These are phyloP conservation scores for Atherinomorus stipes DNA, from an alignment of 2,113 vertebrate genomes.

Conservation along the genomic window DNA sequence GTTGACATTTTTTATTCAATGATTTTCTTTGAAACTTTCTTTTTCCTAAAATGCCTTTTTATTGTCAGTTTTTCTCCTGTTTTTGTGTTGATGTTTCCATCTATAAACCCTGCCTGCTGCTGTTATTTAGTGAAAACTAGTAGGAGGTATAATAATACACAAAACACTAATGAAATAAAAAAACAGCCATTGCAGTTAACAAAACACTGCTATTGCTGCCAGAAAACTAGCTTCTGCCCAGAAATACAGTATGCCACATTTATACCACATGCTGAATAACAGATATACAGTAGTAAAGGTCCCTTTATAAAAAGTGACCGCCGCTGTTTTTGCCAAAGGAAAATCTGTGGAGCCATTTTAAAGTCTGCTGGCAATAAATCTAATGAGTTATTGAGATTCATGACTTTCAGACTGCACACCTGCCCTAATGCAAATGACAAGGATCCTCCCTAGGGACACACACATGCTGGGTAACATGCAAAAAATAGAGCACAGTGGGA, in stretches of 20 bases:
- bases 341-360: slow-evolving; percentile 49
- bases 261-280: slow-evolving; percentile 4
- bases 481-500: not conserved
- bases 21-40: no score
- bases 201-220: not conserved
- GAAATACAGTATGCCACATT: not conserved
- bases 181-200: not conserved
- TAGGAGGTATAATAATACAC: not conserved
- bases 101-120: not conserved
- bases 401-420: slow-evolving; percentile 52
- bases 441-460: slow-evolving; percentile 22
- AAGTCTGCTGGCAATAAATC: slow-evolving; percentile 47
- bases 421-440: slow-evolving; percentile 48
- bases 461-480: not conserved
- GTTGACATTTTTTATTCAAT: no score
- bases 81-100: no score
- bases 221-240: slow-evolving; percentile 2
- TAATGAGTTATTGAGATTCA: slow-evolving; percentile 66
- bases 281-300: not conserved
- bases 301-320: no score
- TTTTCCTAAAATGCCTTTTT: no score
- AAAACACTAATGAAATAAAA: slow-evolving; percentile 1
- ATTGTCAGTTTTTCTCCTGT: no score
- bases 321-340: slow-evolving; percentile 15
- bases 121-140: not conserved